Conservation (phyloP, 2,797 vertebrate genomes). For the Mormyrops attenuatus region DNA sequence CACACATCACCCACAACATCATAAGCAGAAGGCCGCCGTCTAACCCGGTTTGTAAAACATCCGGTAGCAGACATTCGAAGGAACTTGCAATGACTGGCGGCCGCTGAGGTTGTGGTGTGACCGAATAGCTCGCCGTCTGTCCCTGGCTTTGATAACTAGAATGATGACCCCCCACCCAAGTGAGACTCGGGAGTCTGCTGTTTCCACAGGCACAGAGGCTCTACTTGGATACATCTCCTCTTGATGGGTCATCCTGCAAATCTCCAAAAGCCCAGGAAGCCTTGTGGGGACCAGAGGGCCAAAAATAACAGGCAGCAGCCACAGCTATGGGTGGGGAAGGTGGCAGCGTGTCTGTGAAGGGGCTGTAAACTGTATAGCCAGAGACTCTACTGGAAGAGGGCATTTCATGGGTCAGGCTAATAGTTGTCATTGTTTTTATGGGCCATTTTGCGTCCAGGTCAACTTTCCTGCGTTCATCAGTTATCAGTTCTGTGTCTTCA, state of each 20-base stretch:
- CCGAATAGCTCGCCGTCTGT: background rate
- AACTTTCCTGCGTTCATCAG: background rate
- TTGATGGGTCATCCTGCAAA: background rate
- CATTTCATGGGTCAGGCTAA: background rate
- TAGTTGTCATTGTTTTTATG: background rate
- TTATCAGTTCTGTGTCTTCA: background rate
- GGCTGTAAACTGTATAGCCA: background rate
- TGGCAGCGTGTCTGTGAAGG: background rate
- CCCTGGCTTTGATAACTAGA: background rate
- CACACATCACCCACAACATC: background rate
- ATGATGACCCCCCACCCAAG: background rate
- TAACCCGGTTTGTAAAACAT: background rate
- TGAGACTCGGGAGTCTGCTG: background rate
- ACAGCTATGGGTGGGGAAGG: background rate
- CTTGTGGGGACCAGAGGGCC: background rate
- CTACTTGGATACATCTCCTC: background rate
- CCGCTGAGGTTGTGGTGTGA: background rate
- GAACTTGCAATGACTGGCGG: background rate
- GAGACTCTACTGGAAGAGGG: background rate
- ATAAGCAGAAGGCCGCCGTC: background rate
- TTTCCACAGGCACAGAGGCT: background rate
- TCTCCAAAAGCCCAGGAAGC: background rate
- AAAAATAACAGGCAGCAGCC: background rate
- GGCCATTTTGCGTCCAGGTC: background rate
- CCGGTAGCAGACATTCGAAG: background rate